These are phyloP conservation scores for Staurois parvus DNA, from an alignment of 2,797 vertebrate genomes.

Conservation along the genomic window DNA sequence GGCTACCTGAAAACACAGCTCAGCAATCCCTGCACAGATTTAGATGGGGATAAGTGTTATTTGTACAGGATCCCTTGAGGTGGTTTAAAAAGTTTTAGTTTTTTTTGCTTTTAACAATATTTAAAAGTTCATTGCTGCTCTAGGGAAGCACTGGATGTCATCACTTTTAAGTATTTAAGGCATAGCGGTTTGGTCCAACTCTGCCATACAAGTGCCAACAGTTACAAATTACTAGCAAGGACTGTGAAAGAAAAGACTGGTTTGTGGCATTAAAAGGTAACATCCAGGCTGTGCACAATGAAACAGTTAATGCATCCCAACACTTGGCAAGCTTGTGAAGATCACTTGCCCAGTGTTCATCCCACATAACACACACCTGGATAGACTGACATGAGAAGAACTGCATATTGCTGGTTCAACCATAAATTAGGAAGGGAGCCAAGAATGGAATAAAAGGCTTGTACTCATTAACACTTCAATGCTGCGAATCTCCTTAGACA, in stretches of 20 bases:
- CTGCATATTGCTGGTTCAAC: slow-evolving; percentile 43
- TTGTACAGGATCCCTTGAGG: too few species aligned
- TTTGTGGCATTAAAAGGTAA: neutral
- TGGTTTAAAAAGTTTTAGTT: too few species aligned
- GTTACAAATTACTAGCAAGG: too few species aligned
- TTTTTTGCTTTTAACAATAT: too few species aligned
- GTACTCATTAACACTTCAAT: slow-evolving; percentile 53
- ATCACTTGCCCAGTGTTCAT: slow-evolving; percentile 29
- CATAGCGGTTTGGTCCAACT: neutral
- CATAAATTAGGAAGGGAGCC: slow-evolving; percentile 56
- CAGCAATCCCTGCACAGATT: too few species aligned
- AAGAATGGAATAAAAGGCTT: slow-evolving; percentile 56
- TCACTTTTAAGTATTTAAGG: too few species aligned
- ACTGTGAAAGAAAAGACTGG: neutral
- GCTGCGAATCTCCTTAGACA: slow-evolving; percentile 46
- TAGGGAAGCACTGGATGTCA: too few species aligned
- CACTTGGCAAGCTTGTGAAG: slow-evolving; percentile 27
- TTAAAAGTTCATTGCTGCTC: too few species aligned
- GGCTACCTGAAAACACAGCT: too few species aligned
- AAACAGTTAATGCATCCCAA: slow-evolving; percentile 33
- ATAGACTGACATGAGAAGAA: slow-evolving; percentile 47
- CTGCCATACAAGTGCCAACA: neutral
- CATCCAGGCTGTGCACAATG: neutral
- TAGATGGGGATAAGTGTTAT: too few species aligned
- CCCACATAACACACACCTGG: slow-evolving; percentile 46